Conservation (phyloP, 2,888 invertebrate species). For the Himalopsyche anomala region DNA sequence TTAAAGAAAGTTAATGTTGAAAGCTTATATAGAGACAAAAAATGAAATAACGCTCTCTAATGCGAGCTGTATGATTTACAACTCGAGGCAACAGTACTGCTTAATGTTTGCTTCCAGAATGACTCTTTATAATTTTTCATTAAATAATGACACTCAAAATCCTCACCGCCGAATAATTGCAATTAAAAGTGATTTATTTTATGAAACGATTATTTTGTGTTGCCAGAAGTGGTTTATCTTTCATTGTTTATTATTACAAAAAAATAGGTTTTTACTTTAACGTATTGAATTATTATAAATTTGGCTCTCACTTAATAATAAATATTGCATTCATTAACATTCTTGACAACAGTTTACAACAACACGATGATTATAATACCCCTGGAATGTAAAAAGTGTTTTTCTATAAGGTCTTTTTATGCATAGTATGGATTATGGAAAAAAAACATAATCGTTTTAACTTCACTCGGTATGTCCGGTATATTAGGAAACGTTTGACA, state of each 20-base stretch:
- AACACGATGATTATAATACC: no score
- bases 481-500: no score
- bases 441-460: no score
- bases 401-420: no score
- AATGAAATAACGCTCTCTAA: slow-evolving; percentile 40
- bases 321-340: no score
- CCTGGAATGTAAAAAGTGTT: no score
- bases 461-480: no score
- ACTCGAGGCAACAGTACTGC: neutral
- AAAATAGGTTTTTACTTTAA: no score
- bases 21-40: slow-evolving; percentile 20
- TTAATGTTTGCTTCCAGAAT: slow-evolving; percentile 19
- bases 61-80: slow-evolving; percentile 40
- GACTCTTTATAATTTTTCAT: slow-evolving; percentile 19
- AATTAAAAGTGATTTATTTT: slow-evolving; percentile 29
- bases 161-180: slow-evolving; percentile 1
- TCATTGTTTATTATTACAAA: neutral
- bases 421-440: no score
- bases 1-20: slow-evolving; percentile 18
- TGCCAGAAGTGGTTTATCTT: neutral
- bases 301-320: no score
- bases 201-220: neutral
- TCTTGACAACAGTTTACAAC: no score
- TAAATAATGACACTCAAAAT: slow-evolving; percentile 21
- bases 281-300: no score